Percentiles rank a stretch among this genome's conserved stretches.
phyloP scores from a whole-genome alignment of 2,113 vertebrate genomes.

The Salvator merianae region DNA sequence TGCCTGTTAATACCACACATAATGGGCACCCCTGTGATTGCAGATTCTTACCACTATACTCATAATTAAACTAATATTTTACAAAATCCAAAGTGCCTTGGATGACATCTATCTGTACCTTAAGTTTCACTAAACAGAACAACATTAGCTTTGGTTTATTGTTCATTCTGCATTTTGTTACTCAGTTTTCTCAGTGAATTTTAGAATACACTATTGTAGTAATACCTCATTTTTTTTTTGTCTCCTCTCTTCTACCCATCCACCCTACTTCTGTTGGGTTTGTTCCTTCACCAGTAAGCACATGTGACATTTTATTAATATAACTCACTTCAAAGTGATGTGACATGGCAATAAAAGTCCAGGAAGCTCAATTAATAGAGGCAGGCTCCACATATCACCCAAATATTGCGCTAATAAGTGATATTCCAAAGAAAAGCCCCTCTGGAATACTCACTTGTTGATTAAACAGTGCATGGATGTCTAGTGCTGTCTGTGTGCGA shows the following conservation, averaged over 20 bases:
- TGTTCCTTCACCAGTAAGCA: slow-evolving; percentile 7
- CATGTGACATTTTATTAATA: neutral
- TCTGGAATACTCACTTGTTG: too few relatives aligned
- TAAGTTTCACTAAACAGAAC: slow-evolving; percentile 19
- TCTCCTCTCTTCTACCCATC: neutral
- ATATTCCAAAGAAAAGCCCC: too few relatives aligned
- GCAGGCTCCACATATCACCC: too few relatives aligned
- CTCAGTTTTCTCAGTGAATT: slow-evolving; percentile 25
- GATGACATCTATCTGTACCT: neutral
- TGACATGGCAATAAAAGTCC: neutral
- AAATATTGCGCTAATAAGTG: too few relatives aligned
- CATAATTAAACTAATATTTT: slow-evolving; percentile 17
- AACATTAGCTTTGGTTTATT: neutral
- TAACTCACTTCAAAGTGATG: slow-evolving; percentile 8
- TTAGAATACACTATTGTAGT: slow-evolving; percentile 30
- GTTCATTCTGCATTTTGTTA: slow-evolving; percentile 38
- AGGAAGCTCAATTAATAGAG: slow-evolving; percentile 10
- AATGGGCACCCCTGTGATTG: neutral
- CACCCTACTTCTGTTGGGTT: slow-evolving; percentile 6
- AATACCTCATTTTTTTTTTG: slow-evolving; percentile 18
- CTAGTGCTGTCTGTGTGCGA: too few relatives aligned
- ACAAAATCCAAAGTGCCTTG: slow-evolving; percentile 10
- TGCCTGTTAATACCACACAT: slow-evolving; percentile 1
- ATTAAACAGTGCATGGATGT: too few relatives aligned
- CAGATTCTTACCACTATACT: neutral